A percentile compares a stretch with the other conserved stretches of the same genome.
Evolutionary conservation across 2,888 invertebrate genomes (phyloP).

Genomic region (Lithophane socia): DNA sequence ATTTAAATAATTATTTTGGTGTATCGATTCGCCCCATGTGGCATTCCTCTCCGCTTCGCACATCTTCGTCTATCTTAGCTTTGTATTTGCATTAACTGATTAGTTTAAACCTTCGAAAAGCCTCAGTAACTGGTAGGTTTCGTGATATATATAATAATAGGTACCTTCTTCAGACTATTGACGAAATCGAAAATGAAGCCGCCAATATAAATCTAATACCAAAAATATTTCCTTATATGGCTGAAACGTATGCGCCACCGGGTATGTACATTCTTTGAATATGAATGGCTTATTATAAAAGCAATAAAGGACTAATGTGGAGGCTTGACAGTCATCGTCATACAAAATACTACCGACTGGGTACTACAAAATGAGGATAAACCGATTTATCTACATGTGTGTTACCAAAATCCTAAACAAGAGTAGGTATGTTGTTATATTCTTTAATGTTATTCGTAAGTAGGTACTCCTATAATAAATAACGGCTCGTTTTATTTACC

Average conservation of each 20-base stretch:
- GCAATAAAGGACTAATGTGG: conserved; percentile 65
- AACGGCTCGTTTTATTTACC: too few relatives aligned
- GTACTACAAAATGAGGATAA: conserved; percentile 20
- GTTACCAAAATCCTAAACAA: neutral
- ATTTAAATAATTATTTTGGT: too few relatives aligned
- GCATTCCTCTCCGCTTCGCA: too few relatives aligned
- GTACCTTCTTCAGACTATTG: too few relatives aligned
- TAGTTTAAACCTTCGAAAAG: too few relatives aligned
- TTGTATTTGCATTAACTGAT: too few relatives aligned
- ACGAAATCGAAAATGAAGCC: conserved; percentile 1
- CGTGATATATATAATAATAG: too few relatives aligned
- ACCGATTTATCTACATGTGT: neutral
- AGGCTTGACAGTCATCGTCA: conserved; percentile 50
- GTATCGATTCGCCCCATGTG: too few relatives aligned
- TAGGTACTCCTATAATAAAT: neutral
- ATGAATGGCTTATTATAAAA: conserved; percentile 69
- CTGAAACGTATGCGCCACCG: conserved; percentile 51
- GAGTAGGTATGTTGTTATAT: neutral
- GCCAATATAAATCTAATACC: conserved; percentile 12
- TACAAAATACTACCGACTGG: conserved; percentile 18
- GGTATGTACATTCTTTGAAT: conserved; percentile 66
- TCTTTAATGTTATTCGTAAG: neutral
- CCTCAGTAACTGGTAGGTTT: too few relatives aligned
- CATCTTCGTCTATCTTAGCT: too few relatives aligned
- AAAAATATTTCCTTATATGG: conserved; percentile 44